A percentile compares a stretch with the other conserved stretches of the same genome.
These are phyloP conservation scores for Macroramphosus scolopax DNA, from an alignment of 2,797 vertebrate genomes.

Conservation along the genomic window DNA sequence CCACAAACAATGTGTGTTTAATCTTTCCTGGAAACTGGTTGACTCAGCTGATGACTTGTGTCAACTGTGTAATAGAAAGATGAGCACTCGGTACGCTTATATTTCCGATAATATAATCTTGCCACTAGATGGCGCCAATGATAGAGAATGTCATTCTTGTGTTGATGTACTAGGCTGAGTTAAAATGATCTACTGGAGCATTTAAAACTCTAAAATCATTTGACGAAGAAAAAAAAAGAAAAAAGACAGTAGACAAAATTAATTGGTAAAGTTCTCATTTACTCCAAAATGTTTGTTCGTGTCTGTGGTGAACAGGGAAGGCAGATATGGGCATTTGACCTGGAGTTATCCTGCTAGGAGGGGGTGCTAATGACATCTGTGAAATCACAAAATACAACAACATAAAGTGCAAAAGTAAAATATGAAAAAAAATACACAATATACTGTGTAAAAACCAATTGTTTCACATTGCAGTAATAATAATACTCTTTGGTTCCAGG, in stretches of 20 bases:
- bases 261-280: slow-evolving; percentile 37
- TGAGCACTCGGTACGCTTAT: no score
- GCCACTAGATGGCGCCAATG: no score
- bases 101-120: no score
- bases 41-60: no score
- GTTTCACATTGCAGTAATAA: slow-evolving; percentile 64
- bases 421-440: slow-evolving; percentile 43
- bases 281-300: slow-evolving; percentile 35
- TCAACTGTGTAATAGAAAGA: no score
- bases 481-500: slow-evolving; percentile 37
- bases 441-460: slow-evolving; percentile 39
- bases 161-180: neutral
- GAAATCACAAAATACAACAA: slow-evolving; percentile 52
- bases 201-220: neutral
- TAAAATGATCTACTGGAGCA: neutral
- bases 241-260: neutral
- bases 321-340: slow-evolving; percentile 23
- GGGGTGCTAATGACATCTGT: slow-evolving; percentile 37
- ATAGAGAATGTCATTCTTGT: no score
- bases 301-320: slow-evolving; percentile 16
- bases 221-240: neutral
- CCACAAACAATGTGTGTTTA: no score
- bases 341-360: slow-evolving; percentile 5
- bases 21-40: no score
- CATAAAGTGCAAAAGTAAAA: slow-evolving; percentile 75